Percentiles rank a stretch among this genome's conserved stretches.
Evolutionary conservation across 1,140 invertebrate genomes (phyloP).

Genomic region (Trissolcus basalis): DNA sequence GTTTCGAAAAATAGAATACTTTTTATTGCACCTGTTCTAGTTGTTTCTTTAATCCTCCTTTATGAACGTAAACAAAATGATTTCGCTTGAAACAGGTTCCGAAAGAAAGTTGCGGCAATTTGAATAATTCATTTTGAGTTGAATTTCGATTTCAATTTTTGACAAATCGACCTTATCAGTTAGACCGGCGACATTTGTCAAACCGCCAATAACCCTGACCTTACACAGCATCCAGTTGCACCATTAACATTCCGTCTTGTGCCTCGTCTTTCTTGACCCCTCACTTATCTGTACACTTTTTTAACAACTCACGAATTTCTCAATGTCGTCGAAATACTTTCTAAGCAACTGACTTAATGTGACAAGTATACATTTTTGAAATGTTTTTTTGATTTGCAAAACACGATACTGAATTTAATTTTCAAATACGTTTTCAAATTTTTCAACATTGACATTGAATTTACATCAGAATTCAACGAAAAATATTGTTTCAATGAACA

Average conservation of each 20-base stretch:
- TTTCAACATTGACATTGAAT: too few species aligned
- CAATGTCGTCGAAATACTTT: slow-evolving; percentile 50
- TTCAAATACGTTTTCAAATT: too few species aligned
- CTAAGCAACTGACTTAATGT: slow-evolving; percentile 41
- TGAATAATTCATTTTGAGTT: too few species aligned
- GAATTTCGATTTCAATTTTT: not conserved
- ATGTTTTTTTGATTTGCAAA: not conserved
- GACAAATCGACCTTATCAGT: slow-evolving; percentile 13
- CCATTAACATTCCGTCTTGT: slow-evolving; percentile 51
- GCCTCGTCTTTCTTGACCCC: slow-evolving; percentile 38
- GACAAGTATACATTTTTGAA: slow-evolving; percentile 17
- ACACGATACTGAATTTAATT: too few species aligned
- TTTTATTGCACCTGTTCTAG: too few species aligned
- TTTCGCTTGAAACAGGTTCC: too few species aligned
- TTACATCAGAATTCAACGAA: too few species aligned
- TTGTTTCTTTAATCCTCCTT: too few species aligned
- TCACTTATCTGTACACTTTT: slow-evolving; percentile 40
- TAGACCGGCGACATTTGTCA: slow-evolving; percentile 42
- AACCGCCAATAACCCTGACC: slow-evolving; percentile 41
- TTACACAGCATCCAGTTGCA: slow-evolving; percentile 42
- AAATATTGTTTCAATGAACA: too few species aligned
- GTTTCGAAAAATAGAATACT: too few species aligned
- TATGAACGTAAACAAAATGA: too few species aligned
- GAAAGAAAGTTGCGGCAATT: too few species aligned
- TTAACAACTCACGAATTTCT: slow-evolving; percentile 55